Evolutionary conservation across 1,140 invertebrate species (phyloP).

Genomic region (Euglossa dilemma): DNA sequence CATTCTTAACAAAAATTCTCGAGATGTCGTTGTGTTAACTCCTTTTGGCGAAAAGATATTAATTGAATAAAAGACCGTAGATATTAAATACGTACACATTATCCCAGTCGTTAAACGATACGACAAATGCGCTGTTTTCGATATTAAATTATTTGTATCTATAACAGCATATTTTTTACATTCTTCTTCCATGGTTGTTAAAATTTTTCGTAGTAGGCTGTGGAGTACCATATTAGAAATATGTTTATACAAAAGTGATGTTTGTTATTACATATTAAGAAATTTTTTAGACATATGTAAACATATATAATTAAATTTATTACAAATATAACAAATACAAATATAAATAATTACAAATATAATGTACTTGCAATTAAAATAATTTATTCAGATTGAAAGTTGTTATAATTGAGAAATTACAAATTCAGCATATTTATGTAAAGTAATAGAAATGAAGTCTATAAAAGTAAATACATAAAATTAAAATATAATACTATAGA

Average conservation of each 20-base stretch:
- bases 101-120: conserved; percentile 32
- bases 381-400: no score
- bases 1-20: conserved; percentile 49
- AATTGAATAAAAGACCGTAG: background rate
- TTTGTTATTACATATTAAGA: background rate
- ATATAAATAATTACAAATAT: no score
- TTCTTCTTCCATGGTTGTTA: conserved; percentile 43
- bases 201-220: conserved; percentile 39
- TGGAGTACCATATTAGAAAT: background rate
- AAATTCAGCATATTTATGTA: no score
- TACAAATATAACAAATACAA: no score
- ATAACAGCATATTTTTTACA: conserved; percentile 14
- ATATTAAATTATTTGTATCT: conserved; percentile 20
- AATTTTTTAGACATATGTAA: no score
- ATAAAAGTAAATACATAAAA: no score
- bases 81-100: background rate
- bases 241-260: background rate
- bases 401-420: no score
- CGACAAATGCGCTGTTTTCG: conserved; percentile 17
- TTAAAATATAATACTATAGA: no score
- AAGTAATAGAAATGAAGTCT: no score
- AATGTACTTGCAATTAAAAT: no score
- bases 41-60: background rate
- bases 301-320: no score
- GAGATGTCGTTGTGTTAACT: background rate